Conservation (phyloP, 1,140 invertebrate species). For the Triops longicaudatus region DNA sequence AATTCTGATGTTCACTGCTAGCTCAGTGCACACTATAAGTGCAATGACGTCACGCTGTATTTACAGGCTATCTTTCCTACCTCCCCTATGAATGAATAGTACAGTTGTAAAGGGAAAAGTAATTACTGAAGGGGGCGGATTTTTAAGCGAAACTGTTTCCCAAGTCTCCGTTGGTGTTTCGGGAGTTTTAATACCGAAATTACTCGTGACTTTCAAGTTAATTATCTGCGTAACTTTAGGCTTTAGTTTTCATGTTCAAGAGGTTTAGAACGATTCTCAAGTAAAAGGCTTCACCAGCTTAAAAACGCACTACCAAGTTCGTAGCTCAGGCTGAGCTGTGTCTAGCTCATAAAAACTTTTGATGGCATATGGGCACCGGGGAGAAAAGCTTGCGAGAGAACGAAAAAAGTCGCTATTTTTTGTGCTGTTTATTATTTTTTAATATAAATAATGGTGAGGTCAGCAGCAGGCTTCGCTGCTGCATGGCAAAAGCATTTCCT, state of each 20-base stretch:
- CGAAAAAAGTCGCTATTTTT: conserved; percentile 11
- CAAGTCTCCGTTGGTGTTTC: not conserved
- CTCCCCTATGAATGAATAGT: too few species aligned
- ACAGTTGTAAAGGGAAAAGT: not conserved
- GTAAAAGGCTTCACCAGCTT: not conserved
- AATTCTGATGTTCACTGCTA: too few species aligned
- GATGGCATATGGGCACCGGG: conserved; percentile 9
- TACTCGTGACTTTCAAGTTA: not conserved
- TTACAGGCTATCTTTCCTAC: too few species aligned
- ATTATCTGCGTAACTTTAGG: not conserved
- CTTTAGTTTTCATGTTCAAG: not conserved
- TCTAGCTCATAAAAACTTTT: conserved; percentile 1
- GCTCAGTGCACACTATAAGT: too few species aligned
- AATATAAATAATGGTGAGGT: conserved; percentile 4
- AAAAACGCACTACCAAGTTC: not conserved
- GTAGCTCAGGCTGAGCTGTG: not conserved
- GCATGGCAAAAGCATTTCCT: conserved; percentile 14
- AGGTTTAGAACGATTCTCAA: not conserved
- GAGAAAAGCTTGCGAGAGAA: not conserved
- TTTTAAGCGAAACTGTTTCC: not conserved
- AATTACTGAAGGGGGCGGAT: not conserved
- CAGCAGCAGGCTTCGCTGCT: conserved; percentile 13
- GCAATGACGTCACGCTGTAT: too few species aligned
- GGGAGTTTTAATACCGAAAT: not conserved
- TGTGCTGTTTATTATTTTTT: conserved; percentile 16